Evolutionary conservation across 2,797 vertebrate species (phyloP), one percentile per base, ranked within the genome.

Genomic region (Hozukius guyotensis): DNA sequence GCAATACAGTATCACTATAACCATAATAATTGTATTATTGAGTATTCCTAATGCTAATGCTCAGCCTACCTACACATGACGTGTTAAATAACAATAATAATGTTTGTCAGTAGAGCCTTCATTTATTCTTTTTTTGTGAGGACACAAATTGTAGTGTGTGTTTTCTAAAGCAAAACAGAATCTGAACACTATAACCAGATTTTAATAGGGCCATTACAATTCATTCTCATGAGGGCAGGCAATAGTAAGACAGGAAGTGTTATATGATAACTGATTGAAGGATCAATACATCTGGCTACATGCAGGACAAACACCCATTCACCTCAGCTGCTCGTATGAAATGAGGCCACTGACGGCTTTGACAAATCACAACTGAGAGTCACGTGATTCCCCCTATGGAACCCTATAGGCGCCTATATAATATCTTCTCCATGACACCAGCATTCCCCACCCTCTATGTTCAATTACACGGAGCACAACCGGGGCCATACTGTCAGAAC

Each of bases 251-350:
- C 80, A 90, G 82, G 83, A 90, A 90, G 81, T 71, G 74, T 79
- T 77, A 75, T 68, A 78, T 83, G 86, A 86, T 83, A 77, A 86
- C 78, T 72, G 71, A 77, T 73, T 74, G 53, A 74, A 14, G 31
- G 81, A 90, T 94, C 91, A 74, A 91, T 92, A 87, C 36, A 78
- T 85, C 68, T 63, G 83, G 65, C 77, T 72, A 69, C 72, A 87
- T 79, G 68, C 67, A 52, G 82, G 82, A 89, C 83, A 85, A 87
- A 89, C 80, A 90, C 59, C 38, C 72, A 46, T 82, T 77, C 64
- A 85, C 82, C 81, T 65, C 24, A n/a, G 49, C 53, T 46, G 49
- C 87, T 70, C 16, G 14, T 56, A 85, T 84, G 77, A 82, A 84
- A 75, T 52, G 67, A 76, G 49, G 24, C 38, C 60, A 49, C 74